Conservation (phyloP, 30 jellyfish, hydroid and myxozoan species). For the Rhopilema esculentum region DNA sequence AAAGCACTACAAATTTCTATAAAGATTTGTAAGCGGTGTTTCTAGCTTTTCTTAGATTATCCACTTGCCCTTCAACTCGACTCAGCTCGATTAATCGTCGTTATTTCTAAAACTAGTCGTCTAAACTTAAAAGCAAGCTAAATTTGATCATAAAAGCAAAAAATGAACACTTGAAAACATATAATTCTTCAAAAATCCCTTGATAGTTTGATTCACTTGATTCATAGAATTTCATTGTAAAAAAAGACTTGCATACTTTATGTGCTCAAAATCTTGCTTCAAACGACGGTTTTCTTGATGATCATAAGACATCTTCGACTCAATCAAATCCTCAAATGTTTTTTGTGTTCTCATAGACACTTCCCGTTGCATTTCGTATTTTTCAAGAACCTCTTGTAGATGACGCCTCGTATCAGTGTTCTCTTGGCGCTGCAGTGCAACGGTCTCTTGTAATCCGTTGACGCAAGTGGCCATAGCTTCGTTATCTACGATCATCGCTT, state of each 20-base stretch:
- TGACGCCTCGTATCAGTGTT: conserved; percentile 57
- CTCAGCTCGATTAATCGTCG: too few species aligned
- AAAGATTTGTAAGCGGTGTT: too few species aligned
- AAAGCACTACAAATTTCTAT: too few species aligned
- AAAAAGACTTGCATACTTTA: conserved; percentile 29
- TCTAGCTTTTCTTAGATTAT: too few species aligned
- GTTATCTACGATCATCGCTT: conserved; percentile 82
- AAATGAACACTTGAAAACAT: too few species aligned
- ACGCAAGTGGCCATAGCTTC: conserved; percentile 84
- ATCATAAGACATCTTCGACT: conserved; percentile 56
- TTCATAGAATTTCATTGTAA: too few species aligned
- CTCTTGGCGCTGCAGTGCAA: conserved; percentile 75
- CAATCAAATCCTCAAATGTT: conserved; percentile 70
- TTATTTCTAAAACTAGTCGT: too few species aligned
- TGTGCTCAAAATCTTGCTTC: conserved; percentile 41
- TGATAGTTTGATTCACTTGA: too few species aligned
- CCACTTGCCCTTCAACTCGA: too few species aligned
- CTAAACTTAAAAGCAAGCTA: too few species aligned
- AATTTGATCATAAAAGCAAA: too few species aligned
- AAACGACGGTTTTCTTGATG: conserved; percentile 28
- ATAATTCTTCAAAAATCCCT: too few species aligned
- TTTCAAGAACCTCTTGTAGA: conserved; percentile 70
- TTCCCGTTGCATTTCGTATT: conserved; percentile 65
- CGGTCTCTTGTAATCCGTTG: conserved; percentile 71
- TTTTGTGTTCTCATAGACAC: conserved; percentile 59